Evolutionary conservation across 2,797 vertebrate genomes (phyloP), one percentile per base, ranked within the genome.

Genomic region (Channallabes apus): DNA sequence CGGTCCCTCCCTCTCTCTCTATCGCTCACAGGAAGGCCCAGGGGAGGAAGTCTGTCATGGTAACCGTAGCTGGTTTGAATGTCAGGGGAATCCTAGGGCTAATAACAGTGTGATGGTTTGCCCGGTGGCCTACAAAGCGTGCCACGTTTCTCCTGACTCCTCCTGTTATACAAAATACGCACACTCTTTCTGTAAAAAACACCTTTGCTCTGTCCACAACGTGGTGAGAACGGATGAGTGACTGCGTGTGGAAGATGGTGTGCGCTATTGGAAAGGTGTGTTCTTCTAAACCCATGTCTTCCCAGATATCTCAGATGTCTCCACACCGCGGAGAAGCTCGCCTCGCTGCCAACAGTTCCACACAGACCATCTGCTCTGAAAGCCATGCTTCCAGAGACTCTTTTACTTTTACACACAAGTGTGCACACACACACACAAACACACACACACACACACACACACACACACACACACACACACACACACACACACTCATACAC

Each of bases 1-100:
- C 32, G 29, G 7, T 80, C 80, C 24, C 69, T 64, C 46, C 56
- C 67, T 65, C 9, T 65, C 9, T 65, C 82, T 51, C 15, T 61
- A n/a, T 84, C 27, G 32, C 54, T 46, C 38, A 32, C 51, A 88
- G 92, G 90, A 89, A 89, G 88, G 88, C 90, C 86, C 91, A 85
- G 91, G 15, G 58, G 56, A 82, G 58, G 82, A 62, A 82, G 56
- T 72, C 89, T 93, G 92, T 91, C 90, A 93, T 88, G 82, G 92
- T 92, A 92, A 94, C 91, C 85, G 82, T 84, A 92, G 91, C 59
- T 82, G 88, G 82, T 89, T 88, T 82, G 88, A 91, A 89, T 89
- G 71, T 76, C 81, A 62, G 59, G 88, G 88, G 93, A 93, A 93
- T 95, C 89, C 82, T 90, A 92, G 94, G 88, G 91, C 89, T 62